Conservation (phyloP, 1,140 invertebrate species). For the Stenopsyche tienmushanensis region DNA sequence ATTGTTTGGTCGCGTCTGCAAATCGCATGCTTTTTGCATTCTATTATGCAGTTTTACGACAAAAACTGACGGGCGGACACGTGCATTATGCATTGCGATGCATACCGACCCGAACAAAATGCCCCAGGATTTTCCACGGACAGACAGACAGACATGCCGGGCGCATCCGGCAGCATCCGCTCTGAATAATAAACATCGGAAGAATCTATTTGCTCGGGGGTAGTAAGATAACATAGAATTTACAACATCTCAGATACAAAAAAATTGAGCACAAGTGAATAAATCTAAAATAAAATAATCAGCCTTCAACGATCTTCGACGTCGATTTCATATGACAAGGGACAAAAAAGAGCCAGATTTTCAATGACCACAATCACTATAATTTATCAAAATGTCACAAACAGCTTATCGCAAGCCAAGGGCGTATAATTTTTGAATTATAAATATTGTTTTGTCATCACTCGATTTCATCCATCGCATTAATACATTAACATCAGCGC, state of each 20-base stretch:
- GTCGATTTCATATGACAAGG: too few relatives aligned
- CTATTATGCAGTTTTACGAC: background rate
- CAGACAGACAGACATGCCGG: slow-evolving; percentile 12
- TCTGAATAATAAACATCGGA: slow-evolving; percentile 23
- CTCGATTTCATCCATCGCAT: slow-evolving; percentile 1
- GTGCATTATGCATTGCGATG: slow-evolving; percentile 15
- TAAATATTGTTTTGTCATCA: slow-evolving; percentile 24
- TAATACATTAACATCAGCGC: too few relatives aligned
- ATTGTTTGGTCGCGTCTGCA: too few relatives aligned
- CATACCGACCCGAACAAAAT: too few relatives aligned
- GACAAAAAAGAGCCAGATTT: too few relatives aligned
- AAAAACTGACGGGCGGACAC: slow-evolving; percentile 19
- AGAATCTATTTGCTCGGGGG: too few relatives aligned
- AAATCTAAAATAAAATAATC: too few relatives aligned
- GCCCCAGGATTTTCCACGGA: slow-evolving; percentile 16
- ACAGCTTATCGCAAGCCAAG: slow-evolving; percentile 15
- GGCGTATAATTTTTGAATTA: slow-evolving; percentile 24
- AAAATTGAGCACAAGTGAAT: too few relatives aligned
- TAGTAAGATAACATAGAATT: background rate
- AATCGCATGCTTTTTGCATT: background rate
- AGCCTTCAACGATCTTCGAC: too few relatives aligned
- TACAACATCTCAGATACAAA: background rate
- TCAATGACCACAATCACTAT: too few relatives aligned
- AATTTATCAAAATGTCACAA: slow-evolving; percentile 29
- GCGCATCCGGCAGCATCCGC: slow-evolving; percentile 1